Conservation (phyloP, 2,888 invertebrate species). For the Drosophila picticornis region DNA sequence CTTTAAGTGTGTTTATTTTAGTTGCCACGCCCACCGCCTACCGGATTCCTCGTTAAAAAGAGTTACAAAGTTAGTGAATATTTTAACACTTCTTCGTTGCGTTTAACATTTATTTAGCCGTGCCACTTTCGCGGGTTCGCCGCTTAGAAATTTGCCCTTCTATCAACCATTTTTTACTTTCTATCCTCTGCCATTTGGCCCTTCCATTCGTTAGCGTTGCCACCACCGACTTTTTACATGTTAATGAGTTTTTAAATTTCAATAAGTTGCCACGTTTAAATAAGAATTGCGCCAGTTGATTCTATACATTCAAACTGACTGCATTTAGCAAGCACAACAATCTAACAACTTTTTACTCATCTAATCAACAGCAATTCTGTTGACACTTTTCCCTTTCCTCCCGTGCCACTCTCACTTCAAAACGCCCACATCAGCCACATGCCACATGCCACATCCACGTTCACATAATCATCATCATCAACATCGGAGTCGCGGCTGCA, state of each 20-base stretch:
- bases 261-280: conserved; percentile 33
- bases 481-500: conserved; percentile 44
- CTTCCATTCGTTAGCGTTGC: not conserved
- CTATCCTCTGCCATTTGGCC: conserved; percentile 12
- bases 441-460: conserved; percentile 18
- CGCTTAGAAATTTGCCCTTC: conserved; percentile 11
- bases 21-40: conserved; percentile 61
- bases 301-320: not conserved
- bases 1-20: conserved; percentile 81
- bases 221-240: conserved; percentile 37
- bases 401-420: not conserved
- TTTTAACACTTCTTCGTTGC: conserved; percentile 77
- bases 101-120: conserved; percentile 76
- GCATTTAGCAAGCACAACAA: not conserved
- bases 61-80: conserved; percentile 81
- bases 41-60: conserved; percentile 73
- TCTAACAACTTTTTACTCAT: conserved; percentile 16
- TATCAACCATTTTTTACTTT: not conserved
- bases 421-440: conserved; percentile 21
- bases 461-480: conserved; percentile 17
- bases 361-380: conserved; percentile 45
- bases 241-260: conserved; percentile 71
- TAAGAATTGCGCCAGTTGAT: conserved; percentile 10
- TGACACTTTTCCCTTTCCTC: conserved; percentile 30
- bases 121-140: conserved; percentile 58